Evolutionary conservation across 2,113 vertebrate genomes (phyloP), one percentile per base, ranked within the genome.

Genomic region (Microcebus jonahi): DNA sequence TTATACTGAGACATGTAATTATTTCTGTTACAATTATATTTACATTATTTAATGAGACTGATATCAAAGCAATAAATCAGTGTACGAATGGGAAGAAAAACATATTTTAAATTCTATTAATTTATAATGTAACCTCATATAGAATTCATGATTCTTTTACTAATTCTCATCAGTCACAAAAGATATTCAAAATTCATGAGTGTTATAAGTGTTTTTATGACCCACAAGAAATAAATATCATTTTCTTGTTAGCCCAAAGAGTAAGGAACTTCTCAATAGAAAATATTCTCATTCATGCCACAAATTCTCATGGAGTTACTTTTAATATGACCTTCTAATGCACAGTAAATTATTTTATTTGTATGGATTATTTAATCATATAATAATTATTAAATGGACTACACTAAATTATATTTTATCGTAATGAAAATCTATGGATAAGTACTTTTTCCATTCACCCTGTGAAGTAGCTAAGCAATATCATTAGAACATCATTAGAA

Each of bases 161-260:
- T 80, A 85, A 92, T 93, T 88, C 12, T 55, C 31, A 93, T 94
- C 36, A 90, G 27, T 55, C 18, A 45, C 75, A 79, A 68, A 95
- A 93, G 12, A 94, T 84, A 29, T 84, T 95, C 31, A 95, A 95
- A 90, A 70, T 94, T 57, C 8, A 53, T 92, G 31, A 95, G n/a
- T 68, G 23, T 77, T 92, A 82, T 68, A 12, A 95, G 34, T 85
- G 8, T 82, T n/a, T 95, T 96, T 86, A 65, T 88, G 25, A 77
- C 9, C 50, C 48, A 59, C 11, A 79, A 86, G 70, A 87, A 95
- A 76, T 73, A 96, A 91, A 61, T 84, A 20, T 76, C 9, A 85
- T 88, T 94, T 67, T 63, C 18, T 39, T 57, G 83, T 15, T 75
- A 86, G 39, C 8, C 50, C 1, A 84, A 75, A 88, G 27, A 90